Conservation (phyloP, 2,888 invertebrate species). For the Phaedon cochleariae region DNA sequence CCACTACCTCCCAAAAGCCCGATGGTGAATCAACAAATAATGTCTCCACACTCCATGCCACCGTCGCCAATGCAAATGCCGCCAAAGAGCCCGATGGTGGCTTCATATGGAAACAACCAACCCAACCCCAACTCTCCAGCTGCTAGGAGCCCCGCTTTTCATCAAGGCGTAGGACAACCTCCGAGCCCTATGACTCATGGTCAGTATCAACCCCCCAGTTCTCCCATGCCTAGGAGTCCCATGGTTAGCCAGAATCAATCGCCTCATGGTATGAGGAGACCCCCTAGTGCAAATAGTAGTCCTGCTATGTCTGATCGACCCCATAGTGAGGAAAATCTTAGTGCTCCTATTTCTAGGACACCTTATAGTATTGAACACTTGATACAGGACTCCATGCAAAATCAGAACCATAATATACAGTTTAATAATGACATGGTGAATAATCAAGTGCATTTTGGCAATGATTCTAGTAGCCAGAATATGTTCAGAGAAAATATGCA, state of each 20-base stretch:
- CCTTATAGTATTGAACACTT: slow-evolving; percentile 49
- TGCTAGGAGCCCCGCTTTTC: slow-evolving; percentile 68
- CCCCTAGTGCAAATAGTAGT: slow-evolving; percentile 65
- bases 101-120: slow-evolving; percentile 54
- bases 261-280: slow-evolving; percentile 66
- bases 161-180: slow-evolving; percentile 59
- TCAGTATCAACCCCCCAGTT: slow-evolving; percentile 63
- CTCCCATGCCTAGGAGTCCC: slow-evolving; percentile 61
- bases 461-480: slow-evolving; percentile 63
- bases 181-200: slow-evolving; percentile 64
- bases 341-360: slow-evolving; percentile 58
- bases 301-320: slow-evolving; percentile 69
- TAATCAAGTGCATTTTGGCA: slow-evolving; percentile 9
- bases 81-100: slow-evolving; percentile 60
- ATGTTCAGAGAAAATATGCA: slow-evolving; percentile 58
- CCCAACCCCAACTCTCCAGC: slow-evolving; percentile 68
- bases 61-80: slow-evolving; percentile 59
- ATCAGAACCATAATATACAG: slow-evolving; percentile 23
- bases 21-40: slow-evolving; percentile 58
- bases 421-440: slow-evolving; percentile 22
- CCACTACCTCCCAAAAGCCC: slow-evolving; percentile 68
- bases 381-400: slow-evolving; percentile 39
- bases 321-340: slow-evolving; percentile 68
- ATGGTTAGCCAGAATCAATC: slow-evolving; percentile 61
- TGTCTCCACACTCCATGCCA: slow-evolving; percentile 62